Conservation (phyloP, 2,797 vertebrate species). For the Pangasius djambal region DNA sequence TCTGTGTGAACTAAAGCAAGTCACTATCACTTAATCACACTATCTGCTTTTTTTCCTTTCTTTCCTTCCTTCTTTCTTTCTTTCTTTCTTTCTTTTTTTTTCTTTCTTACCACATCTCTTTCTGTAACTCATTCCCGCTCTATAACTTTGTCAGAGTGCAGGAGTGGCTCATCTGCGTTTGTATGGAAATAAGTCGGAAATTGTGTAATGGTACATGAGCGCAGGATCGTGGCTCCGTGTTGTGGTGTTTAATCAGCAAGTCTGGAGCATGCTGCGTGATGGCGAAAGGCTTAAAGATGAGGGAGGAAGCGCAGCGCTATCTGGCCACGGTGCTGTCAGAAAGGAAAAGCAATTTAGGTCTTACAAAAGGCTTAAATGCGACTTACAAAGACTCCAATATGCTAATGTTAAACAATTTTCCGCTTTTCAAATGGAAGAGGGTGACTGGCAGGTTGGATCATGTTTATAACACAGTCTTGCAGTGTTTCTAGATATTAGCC, state of each 20-base stretch:
- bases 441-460: constrained; percentile 9
- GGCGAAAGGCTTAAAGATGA: constrained; percentile 40
- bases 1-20: constrained; percentile 81
- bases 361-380: constrained; percentile 56
- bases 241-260: constrained; percentile 57
- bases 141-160: constrained; percentile 39
- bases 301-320: constrained; percentile 40
- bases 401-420: constrained; percentile 51
- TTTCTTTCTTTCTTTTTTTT: constrained; percentile 47
- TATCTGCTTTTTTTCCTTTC: constrained; percentile 69
- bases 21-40: constrained; percentile 85
- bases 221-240: constrained; percentile 47
- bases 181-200: constrained; percentile 66
- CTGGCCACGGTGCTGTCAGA: constrained; percentile 47
- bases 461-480: constrained; percentile 1
- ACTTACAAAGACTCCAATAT: constrained; percentile 56
- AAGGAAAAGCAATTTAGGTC: constrained; percentile 55
- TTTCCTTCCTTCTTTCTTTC: constrained; percentile 65
- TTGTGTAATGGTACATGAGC: constrained; percentile 61
- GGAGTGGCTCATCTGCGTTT: constrained; percentile 57
- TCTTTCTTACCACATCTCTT: constrained; percentile 31
- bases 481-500: not conserved
- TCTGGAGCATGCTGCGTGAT: constrained; percentile 47
- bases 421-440: constrained; percentile 3
- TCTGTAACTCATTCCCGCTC: constrained; percentile 57